A percentile compares a stretch with the other conserved stretches of the same genome.
Conservation (phyloP, 1,140 invertebrate species). For the Apis mellifera region DNA sequence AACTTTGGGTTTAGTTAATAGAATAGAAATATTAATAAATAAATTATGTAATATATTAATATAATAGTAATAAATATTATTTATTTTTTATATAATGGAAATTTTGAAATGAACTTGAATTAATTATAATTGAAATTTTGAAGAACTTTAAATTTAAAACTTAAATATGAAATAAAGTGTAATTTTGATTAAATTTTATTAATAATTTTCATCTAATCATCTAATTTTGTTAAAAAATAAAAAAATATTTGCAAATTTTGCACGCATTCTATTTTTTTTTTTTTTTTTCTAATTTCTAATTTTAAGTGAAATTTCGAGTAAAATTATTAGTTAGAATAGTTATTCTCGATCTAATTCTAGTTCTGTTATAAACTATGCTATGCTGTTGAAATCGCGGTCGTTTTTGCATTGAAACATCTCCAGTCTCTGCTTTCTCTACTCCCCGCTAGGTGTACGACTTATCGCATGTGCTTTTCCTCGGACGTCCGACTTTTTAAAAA, state of each 20-base stretch:
- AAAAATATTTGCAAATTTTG: neutral
- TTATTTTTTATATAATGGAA: no score
- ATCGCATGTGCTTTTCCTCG: conserved; percentile 24
- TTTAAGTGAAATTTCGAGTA: neutral
- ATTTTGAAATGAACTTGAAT: no score
- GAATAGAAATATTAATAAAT: neutral
- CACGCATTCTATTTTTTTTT: neutral
- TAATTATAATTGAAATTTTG: no score
- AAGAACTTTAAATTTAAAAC: no score
- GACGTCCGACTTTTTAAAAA: conserved; percentile 44
- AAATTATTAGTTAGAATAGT: neutral
- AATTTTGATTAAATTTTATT: no score
- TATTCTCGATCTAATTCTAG: conserved; percentile 32
- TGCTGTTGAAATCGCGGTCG: conserved; percentile 7
- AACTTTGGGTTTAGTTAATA: no score
- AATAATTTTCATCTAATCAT: no score
- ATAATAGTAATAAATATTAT: neutral
- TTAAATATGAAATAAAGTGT: no score
- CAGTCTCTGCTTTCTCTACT: conserved; percentile 32
- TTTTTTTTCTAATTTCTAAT: neutral
- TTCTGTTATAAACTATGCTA: neutral
- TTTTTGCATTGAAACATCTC: conserved; percentile 34
- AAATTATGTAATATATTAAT: neutral
- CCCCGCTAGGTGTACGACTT: conserved; percentile 38
- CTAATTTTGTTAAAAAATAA: neutral